A percentile compares a stretch with the other conserved stretches of the same genome.
These are phyloP conservation scores for Sylvicapra grimmia DNA, from an alignment of 2,113 vertebrate genomes.

Conservation along the genomic window DNA sequence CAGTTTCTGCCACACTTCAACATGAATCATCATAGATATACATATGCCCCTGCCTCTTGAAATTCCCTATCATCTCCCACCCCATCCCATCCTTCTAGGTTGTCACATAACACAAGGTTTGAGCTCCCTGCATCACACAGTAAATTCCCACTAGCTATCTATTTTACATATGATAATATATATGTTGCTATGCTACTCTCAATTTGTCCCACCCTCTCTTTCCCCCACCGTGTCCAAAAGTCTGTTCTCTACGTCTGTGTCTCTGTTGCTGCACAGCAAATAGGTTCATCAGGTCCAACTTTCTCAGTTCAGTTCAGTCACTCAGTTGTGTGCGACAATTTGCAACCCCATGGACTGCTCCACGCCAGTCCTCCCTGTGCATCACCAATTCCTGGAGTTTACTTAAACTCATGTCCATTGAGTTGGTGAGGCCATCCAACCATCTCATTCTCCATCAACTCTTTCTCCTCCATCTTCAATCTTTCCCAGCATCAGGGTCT, in stretches of 20 bases:
- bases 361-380: rapidly evolving
- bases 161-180: neutral
- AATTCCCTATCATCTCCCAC: neutral
- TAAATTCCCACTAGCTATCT: neutral
- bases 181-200: neutral
- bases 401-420: neutral
- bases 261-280: neutral
- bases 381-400: neutral
- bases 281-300: neutral
- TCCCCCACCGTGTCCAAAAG: neutral
- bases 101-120: neutral
- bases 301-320: neutral
- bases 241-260: neutral
- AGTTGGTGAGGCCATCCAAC: neutral
- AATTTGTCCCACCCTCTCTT: neutral
- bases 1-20: neutral
- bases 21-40: neutral
- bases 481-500: neutral
- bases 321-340: neutral
- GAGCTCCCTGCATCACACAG: neutral
- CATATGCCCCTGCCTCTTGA: neutral
- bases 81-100: neutral
- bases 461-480: neutral
- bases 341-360: neutral
- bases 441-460: neutral